Evolutionary conservation across 2,888 invertebrate species (phyloP).

Genomic region (Sarcophaga subvicina): DNA sequence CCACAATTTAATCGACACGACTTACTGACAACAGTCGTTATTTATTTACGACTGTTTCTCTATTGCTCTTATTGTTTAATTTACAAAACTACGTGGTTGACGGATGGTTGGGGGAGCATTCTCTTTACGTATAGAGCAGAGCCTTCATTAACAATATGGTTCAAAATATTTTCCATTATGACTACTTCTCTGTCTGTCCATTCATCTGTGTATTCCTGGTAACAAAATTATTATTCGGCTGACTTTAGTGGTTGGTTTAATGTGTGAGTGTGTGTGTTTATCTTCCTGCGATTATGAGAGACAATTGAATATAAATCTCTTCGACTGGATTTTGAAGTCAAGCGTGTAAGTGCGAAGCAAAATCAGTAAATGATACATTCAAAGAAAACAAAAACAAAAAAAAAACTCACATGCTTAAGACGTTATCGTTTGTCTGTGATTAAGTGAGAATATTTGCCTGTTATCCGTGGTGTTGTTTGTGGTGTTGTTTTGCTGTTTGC

Average conservation of each 20-base stretch:
- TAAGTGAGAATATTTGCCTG: not conserved
- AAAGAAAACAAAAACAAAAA: slow-evolving; percentile 34
- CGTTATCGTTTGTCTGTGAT: slow-evolving; percentile 11
- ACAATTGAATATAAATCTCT: slow-evolving; percentile 63
- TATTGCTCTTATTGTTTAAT: not conserved
- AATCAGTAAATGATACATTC: slow-evolving; percentile 61
- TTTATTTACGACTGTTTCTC: not conserved
- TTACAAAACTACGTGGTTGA: not conserved
- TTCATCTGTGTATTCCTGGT: not conserved
- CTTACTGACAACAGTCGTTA: not conserved
- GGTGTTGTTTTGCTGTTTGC: slow-evolving; percentile 7
- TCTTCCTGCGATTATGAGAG: slow-evolving; percentile 36
- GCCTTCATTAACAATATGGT: slow-evolving; percentile 37
- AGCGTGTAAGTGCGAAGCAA: slow-evolving; percentile 67
- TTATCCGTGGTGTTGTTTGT: not conserved
- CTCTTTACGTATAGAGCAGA: not conserved
- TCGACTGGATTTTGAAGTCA: slow-evolving; percentile 60
- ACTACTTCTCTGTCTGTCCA: not conserved
- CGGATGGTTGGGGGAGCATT: not conserved
- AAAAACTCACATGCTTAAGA: slow-evolving; percentile 10
- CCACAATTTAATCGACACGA: slow-evolving; percentile 47
- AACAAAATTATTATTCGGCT: not conserved
- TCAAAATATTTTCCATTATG: not conserved
- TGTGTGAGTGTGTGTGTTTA: not conserved
- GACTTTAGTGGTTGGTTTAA: slow-evolving; percentile 41